Evolutionary conservation across 1,140 invertebrate species (phyloP).

Genomic region (Drosophila bocki): DNA sequence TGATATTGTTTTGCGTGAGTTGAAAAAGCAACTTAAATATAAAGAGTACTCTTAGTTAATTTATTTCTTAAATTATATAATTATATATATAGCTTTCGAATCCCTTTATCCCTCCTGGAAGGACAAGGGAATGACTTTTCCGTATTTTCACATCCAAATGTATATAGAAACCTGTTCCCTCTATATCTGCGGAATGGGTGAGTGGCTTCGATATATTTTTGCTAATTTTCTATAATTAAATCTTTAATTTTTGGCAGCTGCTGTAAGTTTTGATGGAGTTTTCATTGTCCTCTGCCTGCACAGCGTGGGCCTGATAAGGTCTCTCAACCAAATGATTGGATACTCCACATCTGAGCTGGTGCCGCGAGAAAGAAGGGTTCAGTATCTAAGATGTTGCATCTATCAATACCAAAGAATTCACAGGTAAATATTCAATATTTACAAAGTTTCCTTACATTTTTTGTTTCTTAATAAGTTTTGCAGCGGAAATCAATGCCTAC

Average conservation of each 20-base stretch:
- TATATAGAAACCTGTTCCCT: conserved; percentile 50
- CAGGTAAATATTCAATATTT: not conserved
- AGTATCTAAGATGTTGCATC: conserved; percentile 73
- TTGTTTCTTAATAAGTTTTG: conserved; percentile 32
- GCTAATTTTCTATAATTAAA: not conserved
- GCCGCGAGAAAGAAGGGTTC: conserved; percentile 55
- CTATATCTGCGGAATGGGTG: conserved; percentile 74
- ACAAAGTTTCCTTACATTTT: not conserved
- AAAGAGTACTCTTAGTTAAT: not conserved
- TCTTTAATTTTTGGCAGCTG: conserved; percentile 22
- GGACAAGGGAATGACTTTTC: conserved; percentile 67
- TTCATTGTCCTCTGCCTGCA: conserved; percentile 76
- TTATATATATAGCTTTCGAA: conserved; percentile 61
- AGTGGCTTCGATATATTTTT: not conserved
- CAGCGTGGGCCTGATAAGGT: conserved; percentile 61
- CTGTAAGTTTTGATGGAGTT: conserved; percentile 74
- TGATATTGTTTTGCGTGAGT: conserved; percentile 66
- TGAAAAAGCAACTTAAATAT: too few relatives aligned
- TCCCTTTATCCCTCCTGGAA: conserved; percentile 66
- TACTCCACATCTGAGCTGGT: conserved; percentile 60
- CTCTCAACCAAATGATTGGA: conserved; percentile 63
- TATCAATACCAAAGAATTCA: conserved; percentile 70
- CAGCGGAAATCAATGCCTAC: conserved; percentile 55
- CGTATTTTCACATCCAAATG: conserved; percentile 71
- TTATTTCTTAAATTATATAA: not conserved